Evolutionary conservation across 2,113 vertebrate genomes (phyloP).

Genomic region (Piprites chloris): DNA sequence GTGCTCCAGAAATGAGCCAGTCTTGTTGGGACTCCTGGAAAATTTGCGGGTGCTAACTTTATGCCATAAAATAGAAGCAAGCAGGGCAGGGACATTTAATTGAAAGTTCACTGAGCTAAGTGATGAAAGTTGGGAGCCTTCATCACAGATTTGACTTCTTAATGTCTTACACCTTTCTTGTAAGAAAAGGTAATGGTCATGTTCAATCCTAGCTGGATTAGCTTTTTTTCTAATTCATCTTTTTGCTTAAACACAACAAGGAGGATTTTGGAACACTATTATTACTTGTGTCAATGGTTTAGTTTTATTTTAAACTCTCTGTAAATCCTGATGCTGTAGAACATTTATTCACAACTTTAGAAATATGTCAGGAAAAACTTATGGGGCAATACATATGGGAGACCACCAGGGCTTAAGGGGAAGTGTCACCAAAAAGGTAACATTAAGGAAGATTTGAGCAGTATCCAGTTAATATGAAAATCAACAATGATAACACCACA

Average conservation of each 20-base stretch:
- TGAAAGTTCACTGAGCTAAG: background rate
- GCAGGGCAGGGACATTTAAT: background rate
- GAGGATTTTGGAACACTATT: background rate
- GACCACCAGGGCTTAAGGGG: background rate
- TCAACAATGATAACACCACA: background rate
- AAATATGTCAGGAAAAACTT: background rate
- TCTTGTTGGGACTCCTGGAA: background rate
- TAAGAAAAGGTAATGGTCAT: background rate
- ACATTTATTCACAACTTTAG: background rate
- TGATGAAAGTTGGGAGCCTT: background rate
- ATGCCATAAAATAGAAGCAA: background rate
- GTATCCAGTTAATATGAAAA: background rate
- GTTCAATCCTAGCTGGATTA: background rate
- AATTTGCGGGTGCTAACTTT: background rate
- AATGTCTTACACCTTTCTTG: background rate
- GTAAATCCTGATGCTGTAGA: background rate
- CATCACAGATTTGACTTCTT: background rate
- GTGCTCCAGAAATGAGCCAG: background rate
- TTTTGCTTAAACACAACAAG: background rate
- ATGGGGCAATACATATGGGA: rapidly evolving
- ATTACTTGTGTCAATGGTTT: background rate
- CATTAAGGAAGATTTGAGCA: background rate
- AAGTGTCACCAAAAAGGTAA: background rate
- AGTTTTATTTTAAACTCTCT: background rate
- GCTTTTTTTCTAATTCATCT: background rate